Evolutionary conservation across 2,113 vertebrate species (phyloP).

Genomic region (Burhinus bistriatus): DNA sequence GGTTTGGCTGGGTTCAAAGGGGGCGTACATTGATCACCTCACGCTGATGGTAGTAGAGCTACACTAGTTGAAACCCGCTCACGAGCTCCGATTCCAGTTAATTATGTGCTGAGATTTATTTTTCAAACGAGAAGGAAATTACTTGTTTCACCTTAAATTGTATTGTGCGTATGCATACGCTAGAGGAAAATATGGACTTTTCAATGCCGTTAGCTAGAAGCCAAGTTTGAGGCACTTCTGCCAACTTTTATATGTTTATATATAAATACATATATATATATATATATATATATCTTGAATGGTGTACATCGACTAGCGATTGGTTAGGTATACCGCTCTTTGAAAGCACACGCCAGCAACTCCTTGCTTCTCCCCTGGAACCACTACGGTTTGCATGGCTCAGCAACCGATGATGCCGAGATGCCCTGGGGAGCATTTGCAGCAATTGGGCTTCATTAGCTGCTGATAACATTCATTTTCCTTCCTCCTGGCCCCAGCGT

Average conservation of each 20-base stretch:
- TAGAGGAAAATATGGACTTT: not conserved
- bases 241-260: not conserved
- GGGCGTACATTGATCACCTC: not conserved
- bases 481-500: not conserved
- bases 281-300: not conserved
- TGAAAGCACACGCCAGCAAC: not conserved
- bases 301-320: not conserved
- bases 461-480: not conserved
- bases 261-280: not conserved
- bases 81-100: not conserved
- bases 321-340: not conserved
- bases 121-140: not conserved
- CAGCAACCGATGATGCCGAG: not conserved
- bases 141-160: not conserved
- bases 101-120: not conserved
- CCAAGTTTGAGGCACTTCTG: not conserved
- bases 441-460: not conserved
- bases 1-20: not conserved
- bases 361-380: not conserved
- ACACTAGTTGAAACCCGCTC: not conserved
- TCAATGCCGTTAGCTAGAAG: not conserved
- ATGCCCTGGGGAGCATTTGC: not conserved
- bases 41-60: not conserved
- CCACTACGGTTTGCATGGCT: not conserved
- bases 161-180: fast-evolving